Base-by-base conservation (phyloP, 2,888 invertebrate genomes). In the Nyleta sp. region DNA sequence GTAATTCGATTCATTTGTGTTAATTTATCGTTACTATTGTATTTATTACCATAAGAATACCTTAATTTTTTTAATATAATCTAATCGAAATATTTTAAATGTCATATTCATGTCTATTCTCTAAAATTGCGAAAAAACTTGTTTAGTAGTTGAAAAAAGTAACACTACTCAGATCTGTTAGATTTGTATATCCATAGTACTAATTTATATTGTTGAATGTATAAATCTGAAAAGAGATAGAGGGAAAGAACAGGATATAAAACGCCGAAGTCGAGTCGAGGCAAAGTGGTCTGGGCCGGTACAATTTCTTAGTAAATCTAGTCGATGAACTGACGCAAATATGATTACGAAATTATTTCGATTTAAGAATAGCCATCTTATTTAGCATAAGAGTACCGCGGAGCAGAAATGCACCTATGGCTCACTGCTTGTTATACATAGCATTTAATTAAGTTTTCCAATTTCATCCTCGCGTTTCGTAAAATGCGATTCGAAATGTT, bases 281-380 rank as follows among this genome's bases (percentile, higher is more conserved):
- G 7, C 13, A 52, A 65, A 74, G 59, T 67, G 42, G 67, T 73
- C 28, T 33, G 38, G 60, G 67, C 74, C 44, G 60, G 74, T 74
- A 67, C 44, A 55, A 50, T 75, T 75, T 68, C 50, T 13, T 42
- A 52, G 59, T 60, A 74, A 59, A 67, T 46, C 28, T 55, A 55
- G 40, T 67, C 46, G 52, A 67, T 74, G 52, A 60, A 42, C 52
- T 52, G 52, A 50, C 52, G 73, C 60, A 53, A 57, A 73, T 35
- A 35, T 57, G 53, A 44, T 72, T 67, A 44, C 46, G 73, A 62
- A 68, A 60, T 74, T 28, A 22, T 24, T 48, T 57, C 44, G 38
- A 48, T 28, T 35, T 1, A 17, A 50, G 40, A 50, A 40, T 31
- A 24, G 46, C 11, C 31, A 33, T n/a, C n/a, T n/a, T n/a, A n/a